Conservation (phyloP, 2,113 vertebrate genomes). For the Tyrannus savana region DNA sequence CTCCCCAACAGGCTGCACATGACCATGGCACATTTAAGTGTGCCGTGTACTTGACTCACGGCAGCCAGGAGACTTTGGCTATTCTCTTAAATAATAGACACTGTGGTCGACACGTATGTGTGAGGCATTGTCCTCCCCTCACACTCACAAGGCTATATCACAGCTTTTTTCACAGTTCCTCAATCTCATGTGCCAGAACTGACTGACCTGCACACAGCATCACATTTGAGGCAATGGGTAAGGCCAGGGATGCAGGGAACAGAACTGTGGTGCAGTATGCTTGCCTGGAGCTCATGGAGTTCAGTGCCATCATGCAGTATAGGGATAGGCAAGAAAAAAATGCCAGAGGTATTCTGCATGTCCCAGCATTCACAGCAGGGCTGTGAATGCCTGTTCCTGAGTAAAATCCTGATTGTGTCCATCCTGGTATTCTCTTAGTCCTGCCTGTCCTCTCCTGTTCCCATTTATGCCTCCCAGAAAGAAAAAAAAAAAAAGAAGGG, state of each 20-base stretch:
- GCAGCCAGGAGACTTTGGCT: neutral
- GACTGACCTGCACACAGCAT: rapidly evolving
- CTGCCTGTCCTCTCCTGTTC: neutral
- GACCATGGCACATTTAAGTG: rapidly evolving
- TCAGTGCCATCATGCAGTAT: rapidly evolving
- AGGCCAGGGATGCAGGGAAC: rapidly evolving
- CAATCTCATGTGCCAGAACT: rapidly evolving
- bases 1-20: rapidly evolving
- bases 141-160: neutral
- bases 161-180: neutral
- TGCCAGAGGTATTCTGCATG: neutral
- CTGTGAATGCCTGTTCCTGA: neutral
- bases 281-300: neutral
- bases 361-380: neutral
- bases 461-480: neutral
- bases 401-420: neutral
- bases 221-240: rapidly evolving
- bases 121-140: neutral
- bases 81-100: neutral
- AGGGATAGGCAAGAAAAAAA: neutral
- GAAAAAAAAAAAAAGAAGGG: no score
- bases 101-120: rapidly evolving
- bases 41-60: neutral
- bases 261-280: rapidly evolving
- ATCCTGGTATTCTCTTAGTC: neutral